Evolutionary conservation across 2,888 invertebrate species (phyloP).

Genomic region (Brassicogethes aeneus): DNA sequence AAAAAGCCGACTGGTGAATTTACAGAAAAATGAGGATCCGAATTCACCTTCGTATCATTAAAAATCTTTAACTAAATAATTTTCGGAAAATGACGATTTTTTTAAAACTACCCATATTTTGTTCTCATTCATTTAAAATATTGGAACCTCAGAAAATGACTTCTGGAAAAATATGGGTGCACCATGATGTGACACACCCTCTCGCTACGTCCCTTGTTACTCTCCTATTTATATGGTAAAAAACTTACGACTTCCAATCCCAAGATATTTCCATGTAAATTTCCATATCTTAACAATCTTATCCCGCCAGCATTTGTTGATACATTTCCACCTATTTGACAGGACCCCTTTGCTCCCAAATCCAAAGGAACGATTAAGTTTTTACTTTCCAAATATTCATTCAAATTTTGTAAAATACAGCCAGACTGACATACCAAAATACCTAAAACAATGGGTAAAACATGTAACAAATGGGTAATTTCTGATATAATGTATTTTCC

Average conservation of each 20-base stretch:
- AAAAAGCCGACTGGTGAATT: no score
- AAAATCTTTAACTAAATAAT: no score
- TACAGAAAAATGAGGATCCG: no score
- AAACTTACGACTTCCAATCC: conserved; percentile 81
- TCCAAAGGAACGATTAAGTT: conserved; percentile 90
- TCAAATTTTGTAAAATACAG: conserved; percentile 79
- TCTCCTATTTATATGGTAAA: no score
- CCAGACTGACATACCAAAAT: conserved; percentile 80
- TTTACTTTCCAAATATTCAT: conserved; percentile 58
- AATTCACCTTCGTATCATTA: no score
- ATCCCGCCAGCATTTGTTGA: conserved; percentile 95
- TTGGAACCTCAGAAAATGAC: no score
- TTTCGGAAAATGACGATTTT: no score
- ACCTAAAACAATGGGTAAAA: conserved; percentile 49
- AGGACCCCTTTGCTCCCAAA: conserved; percentile 91
- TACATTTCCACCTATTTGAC: conserved; percentile 91
- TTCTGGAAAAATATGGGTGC: no score
- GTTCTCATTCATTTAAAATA: no score
- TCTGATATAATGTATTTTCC: conserved; percentile 1
- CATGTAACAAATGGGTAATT: neutral
- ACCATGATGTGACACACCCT: no score
- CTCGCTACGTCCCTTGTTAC: no score
- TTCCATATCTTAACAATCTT: conserved; percentile 84
- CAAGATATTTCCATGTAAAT: conserved; percentile 80
- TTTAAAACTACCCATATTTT: no score